Conservation (phyloP, 2,888 invertebrate species). For the Patella ulyssiponensis region DNA sequence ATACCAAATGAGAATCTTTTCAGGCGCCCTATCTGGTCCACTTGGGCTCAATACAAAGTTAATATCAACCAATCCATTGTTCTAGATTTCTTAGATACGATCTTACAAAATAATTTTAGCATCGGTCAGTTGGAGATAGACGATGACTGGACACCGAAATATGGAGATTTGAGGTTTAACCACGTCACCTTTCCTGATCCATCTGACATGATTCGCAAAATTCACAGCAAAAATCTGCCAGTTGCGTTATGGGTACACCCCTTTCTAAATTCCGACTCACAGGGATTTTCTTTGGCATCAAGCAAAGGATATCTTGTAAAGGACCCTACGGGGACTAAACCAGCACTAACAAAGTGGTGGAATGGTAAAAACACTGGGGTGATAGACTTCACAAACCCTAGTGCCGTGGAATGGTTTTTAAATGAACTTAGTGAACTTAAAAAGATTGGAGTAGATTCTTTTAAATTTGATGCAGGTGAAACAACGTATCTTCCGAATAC, state of each 20-base stretch:
- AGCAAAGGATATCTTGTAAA: constrained; percentile 74
- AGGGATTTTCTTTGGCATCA: constrained; percentile 82
- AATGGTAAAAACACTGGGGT: constrained; percentile 81
- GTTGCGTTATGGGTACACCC: constrained; percentile 81
- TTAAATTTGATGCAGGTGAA: constrained; percentile 86
- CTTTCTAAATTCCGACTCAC: constrained; percentile 80
- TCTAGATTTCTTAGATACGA: constrained; percentile 46
- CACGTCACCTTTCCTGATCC: constrained; percentile 81
- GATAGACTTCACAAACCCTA: constrained; percentile 89
- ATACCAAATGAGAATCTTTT: constrained; percentile 82
- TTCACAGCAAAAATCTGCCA: constrained; percentile 78
- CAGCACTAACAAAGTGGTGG: constrained; percentile 80
- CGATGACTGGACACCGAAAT: constrained; percentile 87
- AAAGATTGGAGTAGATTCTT: constrained; percentile 84
- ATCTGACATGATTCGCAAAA: constrained; percentile 71
- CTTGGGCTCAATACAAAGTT: constrained; percentile 84
- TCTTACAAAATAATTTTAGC: constrained; percentile 46
- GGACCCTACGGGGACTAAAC: constrained; percentile 37
- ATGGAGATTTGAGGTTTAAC: constrained; percentile 85
- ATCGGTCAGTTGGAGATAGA: constrained; percentile 79
- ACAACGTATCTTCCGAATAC: constrained; percentile 53
- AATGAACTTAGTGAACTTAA: constrained; percentile 81
- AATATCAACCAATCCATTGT: constrained; percentile 77
- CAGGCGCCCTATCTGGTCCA: constrained; percentile 87
- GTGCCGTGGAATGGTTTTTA: constrained; percentile 82